A percentile compares a stretch with the other conserved stretches of the same genome.
phyloP scores from a whole-genome alignment of 2,888 invertebrate species.

The Phalangium opilio region DNA sequence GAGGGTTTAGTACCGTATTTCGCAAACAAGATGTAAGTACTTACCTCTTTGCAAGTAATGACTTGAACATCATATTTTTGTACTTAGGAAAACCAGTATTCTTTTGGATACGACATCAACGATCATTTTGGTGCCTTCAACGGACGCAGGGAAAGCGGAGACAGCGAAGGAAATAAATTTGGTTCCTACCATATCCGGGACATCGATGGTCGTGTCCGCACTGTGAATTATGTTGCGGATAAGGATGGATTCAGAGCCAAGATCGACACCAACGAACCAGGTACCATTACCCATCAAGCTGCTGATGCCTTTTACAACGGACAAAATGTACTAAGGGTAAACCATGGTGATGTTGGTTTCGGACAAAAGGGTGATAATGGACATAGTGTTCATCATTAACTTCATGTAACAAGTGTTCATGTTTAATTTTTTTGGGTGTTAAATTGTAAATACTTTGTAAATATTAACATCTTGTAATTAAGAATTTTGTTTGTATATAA shows the following conservation, averaged over 20 bases:
- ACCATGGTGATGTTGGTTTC: too few species aligned
- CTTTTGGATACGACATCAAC: slow-evolving; percentile 11
- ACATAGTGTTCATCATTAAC: too few species aligned
- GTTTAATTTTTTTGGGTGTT: too few species aligned
- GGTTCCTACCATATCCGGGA: slow-evolving; percentile 11
- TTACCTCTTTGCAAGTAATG: too few species aligned
- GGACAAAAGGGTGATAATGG: too few species aligned
- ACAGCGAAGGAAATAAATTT: slow-evolving; percentile 9
- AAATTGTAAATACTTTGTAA: too few species aligned
- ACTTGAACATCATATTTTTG: too few species aligned
- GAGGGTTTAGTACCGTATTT: too few species aligned
- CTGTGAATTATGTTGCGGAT: slow-evolving; percentile 10
- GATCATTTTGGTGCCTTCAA: slow-evolving; percentile 11
- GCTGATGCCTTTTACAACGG: slow-evolving; percentile 6
- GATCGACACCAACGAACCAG: slow-evolving; percentile 4
- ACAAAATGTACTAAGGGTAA: not conserved
- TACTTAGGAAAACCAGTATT: slow-evolving; percentile 2
- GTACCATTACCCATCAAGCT: slow-evolving; percentile 7
- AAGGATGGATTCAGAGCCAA: slow-evolving; percentile 1
- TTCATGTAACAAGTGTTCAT: too few species aligned
- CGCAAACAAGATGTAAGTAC: too few species aligned
- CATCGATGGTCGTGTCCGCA: slow-evolving; percentile 9
- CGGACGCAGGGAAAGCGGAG: slow-evolving; percentile 9
- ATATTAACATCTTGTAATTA: too few species aligned
- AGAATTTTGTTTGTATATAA: too few species aligned